Evolutionary conservation across 2,797 vertebrate genomes (phyloP), one percentile per base, ranked within the genome.

Genomic region (Lacerta viridis): DNA sequence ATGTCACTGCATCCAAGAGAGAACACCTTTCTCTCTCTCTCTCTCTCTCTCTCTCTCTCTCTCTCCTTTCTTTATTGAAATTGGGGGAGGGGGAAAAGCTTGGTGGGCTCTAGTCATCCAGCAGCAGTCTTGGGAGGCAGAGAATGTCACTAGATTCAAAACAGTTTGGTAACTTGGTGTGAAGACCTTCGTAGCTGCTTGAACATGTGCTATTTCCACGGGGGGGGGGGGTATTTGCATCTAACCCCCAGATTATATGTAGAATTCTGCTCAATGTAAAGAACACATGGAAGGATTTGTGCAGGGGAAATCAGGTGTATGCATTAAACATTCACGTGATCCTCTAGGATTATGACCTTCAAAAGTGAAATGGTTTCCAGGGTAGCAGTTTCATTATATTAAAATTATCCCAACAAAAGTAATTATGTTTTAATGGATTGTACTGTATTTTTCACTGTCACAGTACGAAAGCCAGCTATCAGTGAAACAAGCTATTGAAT

Each of bases 401-500:
- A 27, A 43, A 46, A 71, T 89, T 76, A 89, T 61, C 66, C 77
- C 43, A 46, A 33, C 61, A 83, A 43, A 87, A 82, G 10, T 61
- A 36, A 25, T 41, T 59, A 0, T 25, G 80, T 88, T 83, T 90
- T 87, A 90, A 81, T 50, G 20, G 36, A 85, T 75, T 5, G 79
- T 88, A 84, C 80, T 66, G 20, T 0, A 3, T 85, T 92, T 69
- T 64, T 85, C 75, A 69, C 3, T 78, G 11, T 84, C 82, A 87
- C 8, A 1, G 27, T 64, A 27, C 4, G 1, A 68, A 91, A 85
- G 66, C 17, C 20, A 80, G 59, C 88, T 39, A 36, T 80, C 39
- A 74, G 43, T 33, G 2, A 86, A 85, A 88, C 71, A 80, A 89
- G 71, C 6, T 84, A 82, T 41, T 69, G 55, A 75, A 66, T 85